These are phyloP conservation scores for Diploscapter pachys DNA, from an alignment of 1,140 invertebrate genomes.

Conservation along the genomic window DNA sequence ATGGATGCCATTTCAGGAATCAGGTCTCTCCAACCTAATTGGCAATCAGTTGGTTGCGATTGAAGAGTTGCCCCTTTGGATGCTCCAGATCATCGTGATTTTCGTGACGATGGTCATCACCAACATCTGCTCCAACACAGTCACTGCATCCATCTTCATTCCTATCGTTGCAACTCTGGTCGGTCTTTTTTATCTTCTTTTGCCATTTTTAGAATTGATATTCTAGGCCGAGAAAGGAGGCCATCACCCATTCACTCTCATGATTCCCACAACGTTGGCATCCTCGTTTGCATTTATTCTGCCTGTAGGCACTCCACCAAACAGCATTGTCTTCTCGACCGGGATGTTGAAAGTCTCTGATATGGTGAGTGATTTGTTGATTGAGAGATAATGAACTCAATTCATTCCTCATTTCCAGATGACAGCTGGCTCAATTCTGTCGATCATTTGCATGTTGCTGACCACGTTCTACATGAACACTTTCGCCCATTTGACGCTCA, in stretches of 20 bases:
- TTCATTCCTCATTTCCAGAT: slow-evolving; percentile 32
- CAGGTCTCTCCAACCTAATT: slow-evolving; percentile 43
- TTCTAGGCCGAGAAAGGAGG: slow-evolving; percentile 19
- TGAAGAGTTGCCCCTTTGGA: slow-evolving; percentile 47
- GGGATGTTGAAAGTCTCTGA: slow-evolving; percentile 61
- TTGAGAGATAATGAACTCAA: slow-evolving; percentile 2
- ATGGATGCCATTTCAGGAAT: slow-evolving; percentile 37
- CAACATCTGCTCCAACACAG: slow-evolving; percentile 63
- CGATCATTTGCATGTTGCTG: slow-evolving; percentile 10
- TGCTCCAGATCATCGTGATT: slow-evolving; percentile 55
- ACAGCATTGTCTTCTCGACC: slow-evolving; percentile 78
- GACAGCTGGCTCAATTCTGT: slow-evolving; percentile 17
- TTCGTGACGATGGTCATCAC: slow-evolving; percentile 60
- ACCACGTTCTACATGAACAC: slow-evolving; percentile 29
- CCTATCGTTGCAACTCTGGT: slow-evolving; percentile 51
- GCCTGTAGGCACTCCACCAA: slow-evolving; percentile 82
- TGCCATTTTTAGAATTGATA: not conserved
- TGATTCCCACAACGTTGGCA: slow-evolving; percentile 75
- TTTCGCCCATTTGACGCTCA: slow-evolving; percentile 47
- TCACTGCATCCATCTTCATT: slow-evolving; percentile 61
- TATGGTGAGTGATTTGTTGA: slow-evolving; percentile 56
- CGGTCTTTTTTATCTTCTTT: slow-evolving; percentile 9
- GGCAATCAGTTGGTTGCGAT: slow-evolving; percentile 53
- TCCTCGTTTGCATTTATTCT: slow-evolving; percentile 74
- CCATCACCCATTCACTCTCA: slow-evolving; percentile 77